These are phyloP conservation scores for Drosophila ambigua DNA, from an alignment of 1,140 invertebrate species.

Conservation along the genomic window DNA sequence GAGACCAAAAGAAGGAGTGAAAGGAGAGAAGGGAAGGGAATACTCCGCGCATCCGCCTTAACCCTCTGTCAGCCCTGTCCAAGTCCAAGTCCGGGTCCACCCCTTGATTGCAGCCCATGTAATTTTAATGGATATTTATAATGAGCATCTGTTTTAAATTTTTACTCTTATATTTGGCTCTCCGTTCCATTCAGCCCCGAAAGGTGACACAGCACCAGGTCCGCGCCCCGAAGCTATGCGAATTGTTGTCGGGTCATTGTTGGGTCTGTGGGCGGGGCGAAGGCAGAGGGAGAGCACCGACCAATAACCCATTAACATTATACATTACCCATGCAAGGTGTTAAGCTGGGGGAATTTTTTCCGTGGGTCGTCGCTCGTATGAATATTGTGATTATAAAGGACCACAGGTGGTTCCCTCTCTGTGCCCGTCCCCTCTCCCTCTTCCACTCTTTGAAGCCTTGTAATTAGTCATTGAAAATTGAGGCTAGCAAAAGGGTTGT, in stretches of 20 bases:
- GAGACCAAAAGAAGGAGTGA: conserved; percentile 14
- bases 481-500: conserved; percentile 27
- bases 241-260: conserved; percentile 75
- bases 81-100: conserved; percentile 2
- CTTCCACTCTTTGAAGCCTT: conserved; percentile 4
- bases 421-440: not conserved
- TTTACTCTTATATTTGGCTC: conserved; percentile 35
- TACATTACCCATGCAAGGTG: conserved; percentile 53
- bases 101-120: conserved; percentile 63
- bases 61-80: not conserved
- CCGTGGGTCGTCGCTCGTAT: conserved; percentile 17
- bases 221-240: conserved; percentile 55
- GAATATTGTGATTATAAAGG: conserved; percentile 47
- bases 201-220: conserved; percentile 69
- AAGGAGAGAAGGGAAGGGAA: conserved; percentile 20
- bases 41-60: conserved; percentile 12
- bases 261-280: conserved; percentile 24
- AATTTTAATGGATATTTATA: conserved; percentile 81
- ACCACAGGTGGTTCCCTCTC: conserved; percentile 40
- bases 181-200: conserved; percentile 16
- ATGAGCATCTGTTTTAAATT: conserved; percentile 73
- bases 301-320: conserved; percentile 5
- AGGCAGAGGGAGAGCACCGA: conserved; percentile 1
- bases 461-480: conserved; percentile 56
- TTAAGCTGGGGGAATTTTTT: conserved; percentile 61